Base-by-base conservation (phyloP, 2,797 vertebrate species). In the Phaenicophaeus curvirostris region DNA sequence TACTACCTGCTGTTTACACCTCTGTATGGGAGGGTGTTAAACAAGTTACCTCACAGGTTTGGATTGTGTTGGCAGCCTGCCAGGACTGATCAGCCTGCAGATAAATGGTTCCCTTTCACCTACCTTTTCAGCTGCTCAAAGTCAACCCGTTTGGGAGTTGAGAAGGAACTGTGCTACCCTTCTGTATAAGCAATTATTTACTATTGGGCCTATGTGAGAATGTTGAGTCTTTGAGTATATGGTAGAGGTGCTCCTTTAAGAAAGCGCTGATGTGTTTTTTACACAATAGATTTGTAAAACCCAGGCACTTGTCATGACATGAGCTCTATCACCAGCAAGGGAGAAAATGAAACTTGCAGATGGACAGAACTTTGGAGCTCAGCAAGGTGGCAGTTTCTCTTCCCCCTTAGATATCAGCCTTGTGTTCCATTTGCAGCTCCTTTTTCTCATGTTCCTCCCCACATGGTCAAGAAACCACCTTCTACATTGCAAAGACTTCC, bases 1-100 rank as follows among this genome's bases (percentile, higher is more conserved):
- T 97, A 97, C 86, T 97, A 98, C 97, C 93, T 95, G 92, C 76
- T 97, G 97, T 97, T 98, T 97, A 97, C 97, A 97, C 97, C 94
- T 98, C 96, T 96, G 89, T 96, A 96, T 81, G 93, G 95, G 69
- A 74, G 51, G 51, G 51, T 53, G 51, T 98, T 98, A 98, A 98
- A 98, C 96, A 97, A 97, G 97, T 97, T 93, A 84, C 96, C 96
- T 97, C 95, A 97, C 96, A 93, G 94, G 91, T 95, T 63, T 95
- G 97, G 97, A 96, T 41, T 18, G 79, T 95, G 92, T 95, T 98
- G 98, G 97, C 98, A 93, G 97, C 97, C 92, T 97, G 97, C 97
- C 98, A 97, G 85, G 94, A 85, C 92, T 98, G 98, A 98, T 98
- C 41, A 93, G 72, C 65, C 90, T 76, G 65, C 14, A 75, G 88